Percentiles rank a stretch among this genome's conserved stretches.
phyloP scores from a whole-genome alignment of 2,888 invertebrate genomes.

The Orchesella flavescens region DNA sequence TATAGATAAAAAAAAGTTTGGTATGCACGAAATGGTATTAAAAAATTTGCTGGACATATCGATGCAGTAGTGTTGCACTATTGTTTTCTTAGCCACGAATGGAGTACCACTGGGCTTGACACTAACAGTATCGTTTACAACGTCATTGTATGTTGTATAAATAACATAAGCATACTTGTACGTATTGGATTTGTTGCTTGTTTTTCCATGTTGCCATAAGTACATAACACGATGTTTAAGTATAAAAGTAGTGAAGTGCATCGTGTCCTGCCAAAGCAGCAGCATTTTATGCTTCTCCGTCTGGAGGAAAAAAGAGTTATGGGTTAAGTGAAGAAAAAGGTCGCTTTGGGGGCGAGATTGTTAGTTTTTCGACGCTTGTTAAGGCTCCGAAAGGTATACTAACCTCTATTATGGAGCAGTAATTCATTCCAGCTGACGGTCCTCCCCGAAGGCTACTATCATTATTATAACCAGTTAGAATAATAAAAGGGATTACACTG shows the following conservation, averaged over 20 bases:
- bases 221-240: background rate
- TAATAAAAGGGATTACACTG: conserved; percentile 67
- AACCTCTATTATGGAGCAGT: conserved; percentile 72
- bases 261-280: background rate
- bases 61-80: no score
- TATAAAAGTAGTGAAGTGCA: background rate
- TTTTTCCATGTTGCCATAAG: no score
- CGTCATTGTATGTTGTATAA: no score
- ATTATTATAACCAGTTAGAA: conserved; percentile 68
- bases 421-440: conserved; percentile 73
- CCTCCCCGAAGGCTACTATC: conserved; percentile 68
- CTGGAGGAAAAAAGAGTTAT: conserved; percentile 68
- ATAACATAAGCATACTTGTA: no score
- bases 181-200: no score
- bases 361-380: conserved; percentile 72
- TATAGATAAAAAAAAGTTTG: no score
- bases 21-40: no score
- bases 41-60: no score
- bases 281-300: background rate
- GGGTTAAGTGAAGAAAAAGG: conserved; percentile 71
- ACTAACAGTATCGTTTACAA: no score
- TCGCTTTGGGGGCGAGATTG: conserved; percentile 72
- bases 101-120: no score
- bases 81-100: no score
- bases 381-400: conserved; percentile 71